Evolutionary conservation across 2,888 invertebrate species (phyloP), one percentile per base, ranked within the genome.

Genomic region (Pollenia griseotomentosa): DNA sequence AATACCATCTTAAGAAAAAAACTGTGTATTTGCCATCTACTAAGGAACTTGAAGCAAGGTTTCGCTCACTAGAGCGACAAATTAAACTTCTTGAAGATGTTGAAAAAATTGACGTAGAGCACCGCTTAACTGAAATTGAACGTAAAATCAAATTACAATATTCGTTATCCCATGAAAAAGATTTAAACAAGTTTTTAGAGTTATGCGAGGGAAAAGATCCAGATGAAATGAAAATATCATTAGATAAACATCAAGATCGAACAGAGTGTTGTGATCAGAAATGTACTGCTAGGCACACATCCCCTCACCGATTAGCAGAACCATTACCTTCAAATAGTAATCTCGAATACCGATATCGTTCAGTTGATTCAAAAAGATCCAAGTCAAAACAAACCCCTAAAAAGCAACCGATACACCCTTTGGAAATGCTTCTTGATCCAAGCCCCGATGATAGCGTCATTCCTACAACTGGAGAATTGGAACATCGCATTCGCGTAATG

Each of bases 11-110:
- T 11, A 92, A 92, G 59, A 91, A 92, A 5, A 91, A 89, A 82
- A 92, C 92, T 0, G 92, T 89, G 10, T 90, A 92, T 85, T 68
- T 92, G 19, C 93, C 93, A 4, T 92, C 93, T 11, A 93, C 93
- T 1, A 92, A 91, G 14, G 93, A 93, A 78, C 85, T 93, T 0
- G 93, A 92, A 83, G 89, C 92, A 0, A 90, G 93, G 2, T 93
- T 92, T 55, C 89, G 91, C 12, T 92, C 92, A 2, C 85, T 93
- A 4, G 93, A 93, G 83, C 90, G 92, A 0, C 92, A 92, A 85
- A 92, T 92, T 0, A 92, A 90, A 46, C 85, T 92, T 6, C 89
- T 92, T 0, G 92, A 92, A 84, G 92, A 92, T 85, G 92, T 92
- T 7, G 92, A 92, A 61, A 92, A 91, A 57, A 92, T 92, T 46